phyloP scores from a whole-genome alignment of 2,113 vertebrate genomes.

The Leptodactylus fuscus region DNA sequence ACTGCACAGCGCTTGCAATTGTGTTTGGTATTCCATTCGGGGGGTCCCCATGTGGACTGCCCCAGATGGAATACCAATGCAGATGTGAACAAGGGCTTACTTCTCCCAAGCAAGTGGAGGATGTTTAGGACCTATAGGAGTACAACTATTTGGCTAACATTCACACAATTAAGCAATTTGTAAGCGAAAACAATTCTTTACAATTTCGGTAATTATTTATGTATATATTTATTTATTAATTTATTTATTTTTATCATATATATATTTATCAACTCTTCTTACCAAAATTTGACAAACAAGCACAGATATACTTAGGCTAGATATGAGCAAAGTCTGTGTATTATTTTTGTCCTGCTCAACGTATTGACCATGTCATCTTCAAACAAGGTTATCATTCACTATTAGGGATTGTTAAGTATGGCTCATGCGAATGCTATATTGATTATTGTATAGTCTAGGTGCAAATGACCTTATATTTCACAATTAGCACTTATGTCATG shows the following conservation, averaged over 20 bases:
- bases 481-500: slow-evolving; percentile 8
- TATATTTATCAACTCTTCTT: not conserved
- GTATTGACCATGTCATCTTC: not conserved
- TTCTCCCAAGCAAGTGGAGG: too few relatives aligned
- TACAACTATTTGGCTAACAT: not conserved
- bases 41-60: too few relatives aligned
- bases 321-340: not conserved
- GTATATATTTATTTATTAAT: too few relatives aligned
- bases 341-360: not conserved
- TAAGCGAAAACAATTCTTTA: not conserved
- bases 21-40: too few relatives aligned
- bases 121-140: not conserved
- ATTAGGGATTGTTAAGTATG: not conserved
- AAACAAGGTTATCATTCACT: not conserved
- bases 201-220: too few relatives aligned
- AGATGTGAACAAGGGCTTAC: too few relatives aligned
- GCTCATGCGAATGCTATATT: not conserved
- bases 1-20: too few relatives aligned
- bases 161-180: not conserved
- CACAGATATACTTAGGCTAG: not conserved
- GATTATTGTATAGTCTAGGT: not conserved
- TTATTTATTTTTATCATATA: too few relatives aligned
- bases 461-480: slow-evolving; percentile 20
- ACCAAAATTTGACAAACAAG: not conserved
- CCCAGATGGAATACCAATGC: too few relatives aligned